These are phyloP conservation scores for Gordius sp. DNA, from an alignment of 2,888 invertebrate species.

Conservation along the genomic window DNA sequence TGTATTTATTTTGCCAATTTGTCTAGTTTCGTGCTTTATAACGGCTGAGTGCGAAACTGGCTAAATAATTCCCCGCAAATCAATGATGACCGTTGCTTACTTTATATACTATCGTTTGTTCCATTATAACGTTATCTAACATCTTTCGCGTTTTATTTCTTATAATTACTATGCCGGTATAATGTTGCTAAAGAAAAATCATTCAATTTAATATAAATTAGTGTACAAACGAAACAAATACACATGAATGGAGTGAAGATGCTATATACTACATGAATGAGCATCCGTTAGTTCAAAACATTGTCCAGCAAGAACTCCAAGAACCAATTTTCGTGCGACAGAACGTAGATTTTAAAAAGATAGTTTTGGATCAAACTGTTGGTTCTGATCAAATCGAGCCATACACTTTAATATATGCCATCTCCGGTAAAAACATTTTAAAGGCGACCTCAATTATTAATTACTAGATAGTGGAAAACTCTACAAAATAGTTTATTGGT, in stretches of 20 bases:
- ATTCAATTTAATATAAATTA: background rate
- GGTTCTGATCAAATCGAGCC: background rate
- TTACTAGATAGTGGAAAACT: background rate
- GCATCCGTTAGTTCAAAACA: conserved; percentile 23
- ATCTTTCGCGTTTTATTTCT: too few relatives aligned
- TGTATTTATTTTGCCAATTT: too few relatives aligned
- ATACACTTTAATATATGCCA: background rate
- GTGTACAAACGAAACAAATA: background rate
- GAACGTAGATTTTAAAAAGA: background rate
- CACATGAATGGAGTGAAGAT: conserved; percentile 21
- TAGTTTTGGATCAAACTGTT: background rate
- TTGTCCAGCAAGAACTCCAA: conserved; percentile 19
- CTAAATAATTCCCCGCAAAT: too few relatives aligned
- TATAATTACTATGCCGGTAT: background rate
- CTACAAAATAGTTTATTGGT: conserved; percentile 3
- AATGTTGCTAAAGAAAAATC: background rate
- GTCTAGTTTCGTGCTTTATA: too few relatives aligned
- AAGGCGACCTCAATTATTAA: too few relatives aligned
- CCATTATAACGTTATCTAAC: too few relatives aligned
- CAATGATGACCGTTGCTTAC: too few relatives aligned
- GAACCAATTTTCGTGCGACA: background rate
- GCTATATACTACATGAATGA: conserved; percentile 23
- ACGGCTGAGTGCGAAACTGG: too few relatives aligned
- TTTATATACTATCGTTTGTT: too few relatives aligned
- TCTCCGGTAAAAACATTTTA: background rate